Evolutionary conservation across 2,888 invertebrate genomes (phyloP).

Genomic region (Drosophila picticornis): DNA sequence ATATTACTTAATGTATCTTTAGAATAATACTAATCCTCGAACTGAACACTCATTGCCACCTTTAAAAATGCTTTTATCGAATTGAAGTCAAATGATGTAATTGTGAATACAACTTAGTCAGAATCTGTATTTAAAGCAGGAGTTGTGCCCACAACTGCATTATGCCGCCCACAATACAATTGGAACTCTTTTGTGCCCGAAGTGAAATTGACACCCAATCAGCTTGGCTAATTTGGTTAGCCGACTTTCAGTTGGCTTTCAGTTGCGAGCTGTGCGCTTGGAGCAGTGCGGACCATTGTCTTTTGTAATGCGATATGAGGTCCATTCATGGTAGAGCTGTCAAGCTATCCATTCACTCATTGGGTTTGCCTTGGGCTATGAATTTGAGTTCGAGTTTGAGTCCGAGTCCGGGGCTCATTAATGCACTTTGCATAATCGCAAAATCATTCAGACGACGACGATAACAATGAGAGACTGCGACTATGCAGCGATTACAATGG

Average conservation of each 20-base stretch:
- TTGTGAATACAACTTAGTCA: background rate
- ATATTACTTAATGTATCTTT: background rate
- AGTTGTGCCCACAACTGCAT: conserved; percentile 18
- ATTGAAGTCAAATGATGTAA: background rate
- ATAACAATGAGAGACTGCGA: conserved; percentile 47
- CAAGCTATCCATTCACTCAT: conserved; percentile 64
- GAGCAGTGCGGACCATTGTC: conserved; percentile 60
- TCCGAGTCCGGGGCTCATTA: conserved; percentile 74
- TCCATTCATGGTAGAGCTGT: conserved; percentile 46
- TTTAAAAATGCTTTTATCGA: background rate
- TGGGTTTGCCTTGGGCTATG: conserved; percentile 61
- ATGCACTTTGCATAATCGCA: conserved; percentile 82
- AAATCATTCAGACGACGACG: conserved; percentile 73
- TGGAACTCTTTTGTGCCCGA: conserved; percentile 28
- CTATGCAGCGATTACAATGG: conserved; percentile 50
- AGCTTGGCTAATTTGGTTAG: conserved; percentile 63
- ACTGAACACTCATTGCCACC: background rate
- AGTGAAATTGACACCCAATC: conserved; percentile 59
- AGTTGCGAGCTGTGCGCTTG: background rate
- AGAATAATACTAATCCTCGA: background rate
- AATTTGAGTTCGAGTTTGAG: conserved; percentile 38
- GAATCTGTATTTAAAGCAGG: conserved; percentile 1
- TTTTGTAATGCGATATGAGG: conserved; percentile 72
- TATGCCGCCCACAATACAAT: conserved; percentile 12
- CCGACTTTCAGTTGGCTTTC: conserved; percentile 23